A percentile compares a stretch with the other conserved stretches of the same genome.
Evolutionary conservation across 2,113 vertebrate genomes (phyloP).

Genomic region (Erpornis zantholeuca): DNA sequence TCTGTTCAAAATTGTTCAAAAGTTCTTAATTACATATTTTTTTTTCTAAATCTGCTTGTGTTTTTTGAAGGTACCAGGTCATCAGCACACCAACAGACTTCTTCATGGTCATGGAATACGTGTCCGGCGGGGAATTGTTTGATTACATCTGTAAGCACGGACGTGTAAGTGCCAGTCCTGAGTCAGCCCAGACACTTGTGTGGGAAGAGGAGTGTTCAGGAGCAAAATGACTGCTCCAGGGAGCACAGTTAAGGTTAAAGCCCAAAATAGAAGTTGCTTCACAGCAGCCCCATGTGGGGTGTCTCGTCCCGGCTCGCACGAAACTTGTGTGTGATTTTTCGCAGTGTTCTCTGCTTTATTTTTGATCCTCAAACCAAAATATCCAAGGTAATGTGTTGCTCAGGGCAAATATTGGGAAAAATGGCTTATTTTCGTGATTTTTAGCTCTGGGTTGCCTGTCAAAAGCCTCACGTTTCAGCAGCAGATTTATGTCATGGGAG

Average conservation of each 20-base stretch:
- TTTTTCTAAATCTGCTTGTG: not conserved
- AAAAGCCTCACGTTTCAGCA: not conserved
- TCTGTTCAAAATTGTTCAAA: too few species aligned
- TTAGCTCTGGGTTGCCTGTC: not conserved
- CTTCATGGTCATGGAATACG: slow-evolving; percentile 99
- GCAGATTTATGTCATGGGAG: not conserved
- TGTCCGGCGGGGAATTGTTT: slow-evolving; percentile 95
- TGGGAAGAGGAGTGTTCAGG: not conserved
- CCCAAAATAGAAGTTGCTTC: slow-evolving; percentile 48
- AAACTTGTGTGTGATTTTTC: not conserved
- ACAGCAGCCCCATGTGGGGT: not conserved
- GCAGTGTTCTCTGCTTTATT: not conserved
- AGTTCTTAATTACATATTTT: not conserved
- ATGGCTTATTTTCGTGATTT: not conserved
- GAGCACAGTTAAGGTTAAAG: slow-evolving; percentile 2
- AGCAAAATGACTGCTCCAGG: not conserved
- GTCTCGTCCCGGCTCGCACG: not conserved
- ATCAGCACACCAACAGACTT: slow-evolving; percentile 98
- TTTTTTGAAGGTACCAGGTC: slow-evolving; percentile 90
- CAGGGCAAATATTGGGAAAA: not conserved
- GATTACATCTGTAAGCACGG: slow-evolving; percentile 99
- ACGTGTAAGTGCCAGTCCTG: slow-evolving; percentile 80
- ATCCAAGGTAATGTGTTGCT: not conserved
- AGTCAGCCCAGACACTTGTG: not conserved
- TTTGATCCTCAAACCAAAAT: not conserved